A percentile compares a stretch with the other conserved stretches of the same genome.
These are phyloP conservation scores for Hippocampus mohnikei DNA, from an alignment of 2,113 vertebrate genomes.

Conservation along the genomic window DNA sequence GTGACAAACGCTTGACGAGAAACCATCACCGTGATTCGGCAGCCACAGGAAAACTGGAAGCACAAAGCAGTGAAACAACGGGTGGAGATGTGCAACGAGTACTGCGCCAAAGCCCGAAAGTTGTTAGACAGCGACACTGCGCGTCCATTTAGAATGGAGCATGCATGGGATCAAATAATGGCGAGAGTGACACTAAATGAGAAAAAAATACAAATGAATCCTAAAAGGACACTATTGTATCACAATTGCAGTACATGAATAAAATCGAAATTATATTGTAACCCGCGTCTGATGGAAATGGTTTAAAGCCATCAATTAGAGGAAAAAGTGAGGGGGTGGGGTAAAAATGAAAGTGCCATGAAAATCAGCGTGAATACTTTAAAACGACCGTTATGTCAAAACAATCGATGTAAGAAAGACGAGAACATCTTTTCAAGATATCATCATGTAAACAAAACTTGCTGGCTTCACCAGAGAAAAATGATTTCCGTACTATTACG, in stretches of 20 bases:
- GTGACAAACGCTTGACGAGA: background rate
- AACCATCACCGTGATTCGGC: background rate
- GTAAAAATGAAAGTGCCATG: too few species aligned
- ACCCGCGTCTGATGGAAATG: background rate
- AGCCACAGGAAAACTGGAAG: background rate
- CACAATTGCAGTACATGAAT: too few species aligned
- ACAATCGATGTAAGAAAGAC: too few species aligned
- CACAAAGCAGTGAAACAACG: background rate
- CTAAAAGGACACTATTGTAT: background rate
- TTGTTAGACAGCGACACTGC: background rate
- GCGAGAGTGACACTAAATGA: background rate
- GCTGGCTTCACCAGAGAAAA: too few species aligned
- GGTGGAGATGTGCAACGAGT: background rate
- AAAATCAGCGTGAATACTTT: background rate
- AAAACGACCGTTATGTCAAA: too few species aligned
- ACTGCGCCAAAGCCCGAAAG: background rate
- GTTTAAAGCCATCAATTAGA: background rate
- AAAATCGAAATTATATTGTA: background rate
- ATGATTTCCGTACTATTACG: too few species aligned
- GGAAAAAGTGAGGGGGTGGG: background rate
- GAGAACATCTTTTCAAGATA: too few species aligned
- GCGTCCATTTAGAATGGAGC: background rate
- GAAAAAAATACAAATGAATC: background rate
- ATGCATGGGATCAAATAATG: background rate
- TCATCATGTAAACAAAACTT: too few species aligned